Evolutionary conservation across 2,888 invertebrate genomes (phyloP).

Genomic region (Ctenicera cuprea): DNA sequence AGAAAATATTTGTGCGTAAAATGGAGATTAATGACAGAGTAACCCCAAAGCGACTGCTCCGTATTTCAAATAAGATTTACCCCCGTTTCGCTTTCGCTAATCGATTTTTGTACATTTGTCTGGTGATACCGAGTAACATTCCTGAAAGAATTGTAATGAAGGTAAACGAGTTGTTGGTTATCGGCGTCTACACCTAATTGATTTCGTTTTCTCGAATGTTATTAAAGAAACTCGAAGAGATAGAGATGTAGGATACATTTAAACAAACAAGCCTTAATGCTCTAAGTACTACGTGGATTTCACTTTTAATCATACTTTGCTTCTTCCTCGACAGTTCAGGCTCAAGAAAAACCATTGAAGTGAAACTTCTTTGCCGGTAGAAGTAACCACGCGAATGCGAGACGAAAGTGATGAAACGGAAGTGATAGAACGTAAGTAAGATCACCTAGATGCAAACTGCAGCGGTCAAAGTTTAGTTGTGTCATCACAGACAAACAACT

Average conservation of each 20-base stretch:
- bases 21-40: constrained; percentile 28
- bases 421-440: too few species aligned
- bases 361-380: too few species aligned
- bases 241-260: background rate
- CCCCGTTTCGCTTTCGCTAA: constrained; percentile 26
- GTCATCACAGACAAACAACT: too few species aligned
- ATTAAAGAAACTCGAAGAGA: background rate
- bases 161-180: constrained; percentile 19
- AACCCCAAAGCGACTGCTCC: constrained; percentile 30
- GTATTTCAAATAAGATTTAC: constrained; percentile 22
- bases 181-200: constrained; percentile 22
- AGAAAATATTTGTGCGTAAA: constrained; percentile 30
- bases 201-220: background rate
- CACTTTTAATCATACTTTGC: too few species aligned
- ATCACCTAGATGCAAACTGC: too few species aligned
- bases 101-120: constrained; percentile 28
- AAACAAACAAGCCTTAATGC: too few species aligned
- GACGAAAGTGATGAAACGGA: too few species aligned
- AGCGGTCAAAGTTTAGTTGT: too few species aligned
- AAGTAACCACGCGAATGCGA: too few species aligned
- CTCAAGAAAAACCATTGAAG: too few species aligned
- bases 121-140: constrained; percentile 13
- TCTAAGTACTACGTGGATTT: too few species aligned
- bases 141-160: constrained; percentile 16
- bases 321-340: too few species aligned